Conservation (phyloP, 1,140 invertebrate species). For the Anthonomus grandis region DNA sequence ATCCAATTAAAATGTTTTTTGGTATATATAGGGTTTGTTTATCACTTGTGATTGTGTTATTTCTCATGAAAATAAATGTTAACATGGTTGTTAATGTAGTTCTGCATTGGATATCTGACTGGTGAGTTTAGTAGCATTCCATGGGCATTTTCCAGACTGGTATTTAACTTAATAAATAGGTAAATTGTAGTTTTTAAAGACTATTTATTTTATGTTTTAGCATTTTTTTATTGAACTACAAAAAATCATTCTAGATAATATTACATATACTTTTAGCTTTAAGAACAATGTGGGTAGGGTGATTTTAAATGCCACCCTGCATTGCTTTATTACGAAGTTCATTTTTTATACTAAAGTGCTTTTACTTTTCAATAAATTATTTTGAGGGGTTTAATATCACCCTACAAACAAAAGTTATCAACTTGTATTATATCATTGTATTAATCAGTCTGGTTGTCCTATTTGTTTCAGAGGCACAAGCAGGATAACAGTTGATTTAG, state of each 20-base stretch:
- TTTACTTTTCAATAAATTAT: neutral
- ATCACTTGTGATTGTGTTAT: neutral
- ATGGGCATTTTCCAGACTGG: constrained; percentile 49
- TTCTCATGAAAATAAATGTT: neutral
- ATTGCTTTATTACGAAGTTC: neutral
- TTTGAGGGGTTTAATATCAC: constrained; percentile 6
- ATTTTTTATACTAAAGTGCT: constrained; percentile 5
- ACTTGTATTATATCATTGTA: constrained; percentile 1
- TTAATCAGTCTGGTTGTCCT: constrained; percentile 62
- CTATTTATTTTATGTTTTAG: neutral
- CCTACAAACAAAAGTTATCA: neutral
- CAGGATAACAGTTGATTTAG: constrained; percentile 55
- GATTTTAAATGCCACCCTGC: neutral
- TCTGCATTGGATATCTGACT: constrained; percentile 1
- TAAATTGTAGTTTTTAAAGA: neutral
- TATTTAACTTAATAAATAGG: constrained; percentile 30
- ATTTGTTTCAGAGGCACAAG: constrained; percentile 77
- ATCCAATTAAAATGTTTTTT: too few species aligned
- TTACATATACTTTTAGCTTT: too few species aligned
- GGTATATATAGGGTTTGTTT: neutral
- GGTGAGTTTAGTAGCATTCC: constrained; percentile 43
- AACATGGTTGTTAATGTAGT: neutral
- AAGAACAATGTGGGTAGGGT: neutral
- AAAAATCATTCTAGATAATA: neutral
- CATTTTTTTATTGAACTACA: neutral